Percentiles rank a stretch among this genome's conserved stretches.
Conservation (phyloP, 2,888 invertebrate species). For the Crioceris asparagi region DNA sequence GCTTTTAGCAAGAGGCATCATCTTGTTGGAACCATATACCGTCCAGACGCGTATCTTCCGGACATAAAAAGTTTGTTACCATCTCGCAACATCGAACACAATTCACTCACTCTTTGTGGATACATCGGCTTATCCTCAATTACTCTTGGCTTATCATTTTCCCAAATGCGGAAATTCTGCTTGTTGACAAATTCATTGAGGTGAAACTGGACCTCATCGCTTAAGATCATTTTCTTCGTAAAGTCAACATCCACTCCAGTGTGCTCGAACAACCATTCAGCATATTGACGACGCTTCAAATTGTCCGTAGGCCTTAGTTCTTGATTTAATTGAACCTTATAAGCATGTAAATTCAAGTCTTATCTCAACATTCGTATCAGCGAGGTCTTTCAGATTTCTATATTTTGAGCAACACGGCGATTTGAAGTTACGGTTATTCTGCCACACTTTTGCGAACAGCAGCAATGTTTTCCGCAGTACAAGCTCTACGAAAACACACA, state of each 20-base stretch:
- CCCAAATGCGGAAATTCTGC: conserved; percentile 3
- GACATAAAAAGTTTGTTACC: conserved; percentile 12
- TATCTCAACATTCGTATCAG: neutral
- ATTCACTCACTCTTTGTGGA: conserved; percentile 11
- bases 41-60: conserved; percentile 3
- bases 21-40: conserved; percentile 14
- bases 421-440: conserved; percentile 17
- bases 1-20: conserved; percentile 11
- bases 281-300: conserved; percentile 2
- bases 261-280: conserved; percentile 2
- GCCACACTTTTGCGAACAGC: conserved; percentile 19
- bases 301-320: conserved; percentile 1
- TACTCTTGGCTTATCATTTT: neutral
- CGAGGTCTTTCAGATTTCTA: conserved; percentile 4
- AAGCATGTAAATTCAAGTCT: conserved; percentile 1
- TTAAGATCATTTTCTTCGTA: conserved; percentile 2
- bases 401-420: conserved; percentile 15
- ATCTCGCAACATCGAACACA: conserved; percentile 6
- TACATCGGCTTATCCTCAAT: conserved; percentile 4
- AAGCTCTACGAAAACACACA: conserved; percentile 11
- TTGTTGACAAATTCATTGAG: neutral
- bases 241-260: neutral
- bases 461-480: conserved; percentile 14
- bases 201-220: conserved; percentile 4
- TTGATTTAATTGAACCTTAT: conserved; percentile 3